These are phyloP conservation scores for Megaustenia siamemsis DNA, from an alignment of 2,888 invertebrate species.

Conservation along the genomic window DNA sequence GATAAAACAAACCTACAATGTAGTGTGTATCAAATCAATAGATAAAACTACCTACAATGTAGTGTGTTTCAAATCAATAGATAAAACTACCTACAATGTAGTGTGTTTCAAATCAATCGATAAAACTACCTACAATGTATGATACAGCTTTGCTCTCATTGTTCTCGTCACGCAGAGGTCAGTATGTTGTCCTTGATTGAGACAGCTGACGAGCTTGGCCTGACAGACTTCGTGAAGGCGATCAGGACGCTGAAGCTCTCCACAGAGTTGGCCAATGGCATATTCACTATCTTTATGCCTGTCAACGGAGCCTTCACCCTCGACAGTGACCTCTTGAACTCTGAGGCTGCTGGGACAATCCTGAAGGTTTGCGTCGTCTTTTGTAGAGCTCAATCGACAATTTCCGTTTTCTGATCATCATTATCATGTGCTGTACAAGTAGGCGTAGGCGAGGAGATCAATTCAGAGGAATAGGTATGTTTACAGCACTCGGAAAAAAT, in stretches of 20 bases:
- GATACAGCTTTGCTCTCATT: neutral
- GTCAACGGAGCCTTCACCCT: conserved; percentile 67
- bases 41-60: too few relatives aligned
- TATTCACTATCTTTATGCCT: conserved; percentile 73
- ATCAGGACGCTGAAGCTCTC: conserved; percentile 81
- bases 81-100: too few relatives aligned
- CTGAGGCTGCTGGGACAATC: neutral
- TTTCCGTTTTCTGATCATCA: too few relatives aligned
- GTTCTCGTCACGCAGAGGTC: conserved; percentile 75
- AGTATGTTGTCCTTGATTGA: conserved; percentile 82
- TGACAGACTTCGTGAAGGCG: conserved; percentile 83
- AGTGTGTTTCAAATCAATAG: too few relatives aligned
- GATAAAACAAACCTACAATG: too few relatives aligned
- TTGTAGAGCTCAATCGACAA: too few relatives aligned
- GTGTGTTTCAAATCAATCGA: too few relatives aligned
- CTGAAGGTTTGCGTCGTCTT: conserved; percentile 27
- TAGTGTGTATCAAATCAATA: too few relatives aligned
- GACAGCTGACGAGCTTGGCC: conserved; percentile 83
- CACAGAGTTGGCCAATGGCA: conserved; percentile 81
- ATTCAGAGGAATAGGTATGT: too few relatives aligned
- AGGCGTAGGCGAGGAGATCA: too few relatives aligned
- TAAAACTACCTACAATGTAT: neutral
- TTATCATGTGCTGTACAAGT: too few relatives aligned
- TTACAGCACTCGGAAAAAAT: too few relatives aligned
- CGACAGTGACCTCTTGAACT: neutral